Conservation (phyloP, 2,888 invertebrate genomes). For the Microctonus hyperodae region DNA sequence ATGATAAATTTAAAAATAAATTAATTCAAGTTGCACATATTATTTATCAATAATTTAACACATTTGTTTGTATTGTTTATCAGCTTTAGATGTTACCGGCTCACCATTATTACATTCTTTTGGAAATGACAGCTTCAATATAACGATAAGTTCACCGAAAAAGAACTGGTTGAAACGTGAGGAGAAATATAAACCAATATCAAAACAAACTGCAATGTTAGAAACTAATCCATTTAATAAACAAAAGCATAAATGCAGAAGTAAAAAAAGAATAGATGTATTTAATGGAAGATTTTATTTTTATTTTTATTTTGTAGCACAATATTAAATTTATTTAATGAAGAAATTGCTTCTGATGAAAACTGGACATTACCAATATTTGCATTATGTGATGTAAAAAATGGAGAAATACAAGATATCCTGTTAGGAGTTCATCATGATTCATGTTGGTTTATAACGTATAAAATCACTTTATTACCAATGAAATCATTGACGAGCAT, state of each 20-base stretch:
- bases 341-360: constrained; percentile 28
- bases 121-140: constrained; percentile 40
- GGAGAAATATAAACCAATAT: constrained; percentile 45
- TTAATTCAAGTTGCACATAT: neutral
- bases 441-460: constrained; percentile 41
- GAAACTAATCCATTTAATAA: neutral
- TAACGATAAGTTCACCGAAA: constrained; percentile 36
- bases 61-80: neutral
- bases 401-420: constrained; percentile 35
- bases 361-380: constrained; percentile 41
- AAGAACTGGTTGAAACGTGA: constrained; percentile 46
- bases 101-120: constrained; percentile 50
- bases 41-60: neutral
- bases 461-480: constrained; percentile 36
- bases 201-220: constrained; percentile 43
- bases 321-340: constrained; percentile 41
- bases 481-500: constrained; percentile 22
- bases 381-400: constrained; percentile 44
- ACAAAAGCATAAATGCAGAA: neutral
- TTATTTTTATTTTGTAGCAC: constrained; percentile 36
- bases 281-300: neutral
- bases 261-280: neutral
- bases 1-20: neutral
- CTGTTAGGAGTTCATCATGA: constrained; percentile 40
- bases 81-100: constrained; percentile 47